These are phyloP conservation scores for human DNA, from an alignment of 2,113 vertebrate species.

Conservation along the genomic window DNA sequence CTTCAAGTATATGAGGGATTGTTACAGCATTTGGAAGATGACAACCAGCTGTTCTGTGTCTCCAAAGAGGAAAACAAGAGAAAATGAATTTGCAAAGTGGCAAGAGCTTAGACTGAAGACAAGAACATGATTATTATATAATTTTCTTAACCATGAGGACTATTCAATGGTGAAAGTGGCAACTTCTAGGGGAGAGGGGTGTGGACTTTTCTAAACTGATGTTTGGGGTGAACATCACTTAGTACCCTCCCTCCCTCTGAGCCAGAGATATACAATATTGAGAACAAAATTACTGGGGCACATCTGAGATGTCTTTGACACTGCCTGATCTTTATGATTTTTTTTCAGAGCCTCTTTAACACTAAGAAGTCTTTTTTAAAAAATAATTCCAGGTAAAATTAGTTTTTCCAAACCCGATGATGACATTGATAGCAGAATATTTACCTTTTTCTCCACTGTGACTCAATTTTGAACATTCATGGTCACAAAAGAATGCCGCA, in stretches of 20 bases:
- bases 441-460: not conserved
- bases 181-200: not conserved
- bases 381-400: not conserved
- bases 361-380: not conserved
- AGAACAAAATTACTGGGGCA: not conserved
- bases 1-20: constrained; percentile 69
- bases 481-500: not conserved
- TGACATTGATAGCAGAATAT: not conserved
- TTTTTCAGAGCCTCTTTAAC: not conserved
- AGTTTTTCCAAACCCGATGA: not conserved
- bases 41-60: constrained; percentile 75
- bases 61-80: constrained; percentile 70
- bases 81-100: constrained; percentile 68
- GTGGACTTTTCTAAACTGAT: not conserved
- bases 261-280: not conserved
- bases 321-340: not conserved
- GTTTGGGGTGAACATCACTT: not conserved
- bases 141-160: not conserved
- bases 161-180: not conserved
- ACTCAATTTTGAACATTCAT: not conserved
- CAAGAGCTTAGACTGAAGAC: constrained; percentile 38
- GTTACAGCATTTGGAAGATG: constrained; percentile 74
- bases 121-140: constrained; percentile 37
- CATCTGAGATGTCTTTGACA: not conserved
- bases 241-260: not conserved